Evolutionary conservation across 2,888 invertebrate genomes (phyloP).

Genomic region (Lacanobia oleracea): DNA sequence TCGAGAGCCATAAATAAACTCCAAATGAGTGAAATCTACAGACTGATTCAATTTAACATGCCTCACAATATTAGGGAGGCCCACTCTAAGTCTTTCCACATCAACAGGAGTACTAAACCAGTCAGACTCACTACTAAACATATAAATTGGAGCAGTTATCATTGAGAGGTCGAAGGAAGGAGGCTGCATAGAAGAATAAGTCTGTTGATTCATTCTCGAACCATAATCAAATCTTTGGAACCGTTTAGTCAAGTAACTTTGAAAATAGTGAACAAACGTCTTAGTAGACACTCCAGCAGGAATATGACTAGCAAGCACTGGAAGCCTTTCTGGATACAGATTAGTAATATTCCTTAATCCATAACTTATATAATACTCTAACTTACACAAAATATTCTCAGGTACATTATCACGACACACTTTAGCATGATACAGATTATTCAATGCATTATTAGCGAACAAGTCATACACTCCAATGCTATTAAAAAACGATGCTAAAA

Average conservation of each 20-base stretch:
- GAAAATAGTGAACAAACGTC: slow-evolving; percentile 81
- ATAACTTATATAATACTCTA: slow-evolving; percentile 78
- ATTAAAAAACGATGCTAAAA: slow-evolving; percentile 70
- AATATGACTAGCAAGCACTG: slow-evolving; percentile 81
- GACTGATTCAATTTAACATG: slow-evolving; percentile 75
- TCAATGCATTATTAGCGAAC: slow-evolving; percentile 73
- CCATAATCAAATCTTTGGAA: slow-evolving; percentile 84
- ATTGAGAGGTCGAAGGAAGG: slow-evolving; percentile 78
- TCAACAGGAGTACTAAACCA: slow-evolving; percentile 81
- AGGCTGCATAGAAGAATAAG: slow-evolving; percentile 75
- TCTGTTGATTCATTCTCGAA: slow-evolving; percentile 67
- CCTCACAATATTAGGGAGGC: slow-evolving; percentile 74
- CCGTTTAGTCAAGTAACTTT: slow-evolving; percentile 77
- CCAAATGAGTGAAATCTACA: slow-evolving; percentile 82
- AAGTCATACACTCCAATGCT: slow-evolving; percentile 77
- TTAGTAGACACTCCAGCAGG: slow-evolving; percentile 82
- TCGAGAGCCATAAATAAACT: slow-evolving; percentile 82
- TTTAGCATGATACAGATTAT: slow-evolving; percentile 75
- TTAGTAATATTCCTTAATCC: slow-evolving; percentile 78
- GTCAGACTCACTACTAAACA: slow-evolving; percentile 81
- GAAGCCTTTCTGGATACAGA: slow-evolving; percentile 75
- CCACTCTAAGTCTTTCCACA: slow-evolving; percentile 71
- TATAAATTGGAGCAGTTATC: slow-evolving; percentile 76
- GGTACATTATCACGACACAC: slow-evolving; percentile 74
- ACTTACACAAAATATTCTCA: slow-evolving; percentile 75